A percentile compares a stretch with the other conserved stretches of the same genome.
phyloP scores from a whole-genome alignment of 2,113 vertebrate species.

The Chloebia gouldiae region DNA sequence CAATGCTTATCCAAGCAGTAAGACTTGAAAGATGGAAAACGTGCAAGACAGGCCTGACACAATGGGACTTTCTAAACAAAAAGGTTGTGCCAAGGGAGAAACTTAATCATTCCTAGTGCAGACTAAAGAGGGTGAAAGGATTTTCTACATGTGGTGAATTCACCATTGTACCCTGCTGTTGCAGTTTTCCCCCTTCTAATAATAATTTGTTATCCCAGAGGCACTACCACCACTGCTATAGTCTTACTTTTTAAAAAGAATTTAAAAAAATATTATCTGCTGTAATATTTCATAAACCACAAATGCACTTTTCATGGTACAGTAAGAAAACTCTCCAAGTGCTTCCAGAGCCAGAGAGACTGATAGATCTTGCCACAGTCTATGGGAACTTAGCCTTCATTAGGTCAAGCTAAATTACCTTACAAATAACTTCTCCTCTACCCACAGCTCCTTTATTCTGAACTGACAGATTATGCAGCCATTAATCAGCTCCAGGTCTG shows the following conservation, averaged over 20 bases:
- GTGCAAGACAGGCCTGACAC: not conserved
- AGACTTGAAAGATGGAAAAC: not conserved
- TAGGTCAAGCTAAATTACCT: conserved; percentile 54
- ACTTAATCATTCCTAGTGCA: not conserved
- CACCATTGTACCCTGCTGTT: not conserved
- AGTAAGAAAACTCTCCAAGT: not conserved
- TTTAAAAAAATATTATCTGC: not conserved
- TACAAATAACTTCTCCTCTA: conserved; percentile 44
- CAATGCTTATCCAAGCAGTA: not conserved
- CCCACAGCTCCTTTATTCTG: not conserved
- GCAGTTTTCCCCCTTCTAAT: not conserved
- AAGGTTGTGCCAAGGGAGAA: not conserved
- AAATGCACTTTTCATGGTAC: not conserved
- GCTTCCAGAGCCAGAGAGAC: conserved; percentile 14
- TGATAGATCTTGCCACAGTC: conserved; percentile 14
- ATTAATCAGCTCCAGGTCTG: conserved; percentile 40
- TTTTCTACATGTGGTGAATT: not conserved
- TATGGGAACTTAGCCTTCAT: not conserved
- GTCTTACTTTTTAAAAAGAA: not conserved
- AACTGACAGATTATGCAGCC: conserved; percentile 28
- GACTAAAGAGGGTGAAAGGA: not conserved
- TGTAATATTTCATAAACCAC: not conserved
- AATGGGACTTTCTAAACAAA: not conserved
- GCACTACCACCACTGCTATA: not conserved
- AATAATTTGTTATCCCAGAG: not conserved